phyloP scores from a whole-genome alignment of 2,797 vertebrate species.

The Falco naumanni region DNA sequence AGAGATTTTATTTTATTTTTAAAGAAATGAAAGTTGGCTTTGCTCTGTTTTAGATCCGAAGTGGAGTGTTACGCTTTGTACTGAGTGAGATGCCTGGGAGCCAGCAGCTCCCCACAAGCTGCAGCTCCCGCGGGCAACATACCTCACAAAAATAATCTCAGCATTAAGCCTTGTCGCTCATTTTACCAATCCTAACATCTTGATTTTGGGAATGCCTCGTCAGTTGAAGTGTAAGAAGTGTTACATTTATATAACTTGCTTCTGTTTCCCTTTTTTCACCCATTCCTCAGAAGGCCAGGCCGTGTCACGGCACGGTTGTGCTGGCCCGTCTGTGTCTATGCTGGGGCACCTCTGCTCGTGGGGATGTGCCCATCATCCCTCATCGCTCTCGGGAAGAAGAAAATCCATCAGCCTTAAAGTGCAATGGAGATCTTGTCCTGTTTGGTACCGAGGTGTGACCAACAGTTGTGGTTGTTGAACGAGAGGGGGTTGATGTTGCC shows the following conservation, averaged over 20 bases:
- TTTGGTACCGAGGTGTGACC: no score
- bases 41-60: not conserved
- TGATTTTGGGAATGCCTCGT: not conserved
- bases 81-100: not conserved
- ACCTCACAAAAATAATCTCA: not conserved
- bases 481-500: not conserved
- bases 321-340: fast-evolving
- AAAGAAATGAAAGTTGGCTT: not conserved
- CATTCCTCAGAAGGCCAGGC: not conserved
- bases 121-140: fast-evolving
- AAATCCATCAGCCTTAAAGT: not conserved
- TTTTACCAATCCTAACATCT: not conserved
- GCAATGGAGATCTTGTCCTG: not conserved
- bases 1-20: not conserved
- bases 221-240: not conserved
- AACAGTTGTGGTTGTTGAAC: not conserved
- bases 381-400: fast-evolving
- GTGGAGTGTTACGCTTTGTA: not conserved
- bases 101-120: not conserved
- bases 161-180: not conserved
- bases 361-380: not conserved
- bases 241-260: not conserved
- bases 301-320: fast-evolving
- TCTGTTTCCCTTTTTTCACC: not conserved
- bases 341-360: not conserved